Base-by-base conservation (phyloP, 2,888 invertebrate species). In the Cantharis flavilabris region DNA sequence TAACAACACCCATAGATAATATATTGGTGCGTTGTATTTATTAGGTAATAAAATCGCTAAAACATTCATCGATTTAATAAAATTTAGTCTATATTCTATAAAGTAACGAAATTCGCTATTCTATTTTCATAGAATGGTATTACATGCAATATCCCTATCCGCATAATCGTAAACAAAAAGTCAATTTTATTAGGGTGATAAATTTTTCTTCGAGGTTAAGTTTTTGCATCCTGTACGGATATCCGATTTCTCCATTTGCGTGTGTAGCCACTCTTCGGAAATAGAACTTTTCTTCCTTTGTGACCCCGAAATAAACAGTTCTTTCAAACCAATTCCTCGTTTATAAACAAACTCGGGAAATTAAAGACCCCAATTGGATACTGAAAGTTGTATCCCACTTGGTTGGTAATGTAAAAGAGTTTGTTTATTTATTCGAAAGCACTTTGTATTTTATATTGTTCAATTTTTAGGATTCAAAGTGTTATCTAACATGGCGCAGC, bases 211-310 rank as follows among this genome's bases (percentile, higher is more conserved):
- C 49, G n/a, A 49, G 49, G 49, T 49, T 49, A 49, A 49, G 49
- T 13, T n/a, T 49, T 49, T 7, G 49, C 71, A 71, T 71, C 71
- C 71, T 71, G 62, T 71, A 26, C 49, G 18, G 71, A 71, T 23
- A 62, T 71, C 62, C 62, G 62, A 62, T 63, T 71, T 63, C 28
- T 49, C 71, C 71, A 62, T 62, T 62, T 62, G 62, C 49, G 33
- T 70, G 33, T 70, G 70, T 20, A 33, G 5, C 18, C 49, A 70
- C 49, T 49, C 49, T 49, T 49, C n/a, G n/a, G 49, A 49, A 49
- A 49, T 49, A 49, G 49, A 49, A 49, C n/a, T 49, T n/a, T 49
- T 49, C 49, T 49, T 33, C n/a, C n/a, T 49, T n/a, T 49, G n/a
- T 49, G n/a, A 7, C 49, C n/a, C n/a, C 49, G n/a, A 49, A 49